Base-by-base conservation (phyloP, 2,113 vertebrate species). In the Rissa tridactyla region DNA sequence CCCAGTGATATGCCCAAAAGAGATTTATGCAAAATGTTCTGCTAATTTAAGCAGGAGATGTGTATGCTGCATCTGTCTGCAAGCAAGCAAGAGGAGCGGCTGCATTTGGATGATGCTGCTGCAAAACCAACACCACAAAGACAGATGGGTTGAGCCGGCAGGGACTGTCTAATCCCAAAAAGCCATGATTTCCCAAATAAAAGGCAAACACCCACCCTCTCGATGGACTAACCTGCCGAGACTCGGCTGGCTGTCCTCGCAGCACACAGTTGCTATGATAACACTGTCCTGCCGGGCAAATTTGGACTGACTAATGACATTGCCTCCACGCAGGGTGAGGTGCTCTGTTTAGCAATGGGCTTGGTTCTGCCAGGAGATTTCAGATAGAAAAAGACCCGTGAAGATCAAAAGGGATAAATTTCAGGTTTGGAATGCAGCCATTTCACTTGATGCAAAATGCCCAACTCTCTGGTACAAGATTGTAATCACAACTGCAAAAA, bases 21-120 rank as follows among this genome's bases (percentile, higher is more conserved):
- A 79, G 44, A 79, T 88, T 86, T 85, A 90, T 95, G 78, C 88
- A 92, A 57, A 93, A 51, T 11, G 20, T 47, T 85, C 46, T 71
- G 64, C 80, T 94, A 42, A 79, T 82, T 47, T 17, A 90, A 79
- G 92, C 88, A 91, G 78, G 44, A 95, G 42, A 47, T 69, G 52
- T 69, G 70, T 11, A 15, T 2, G 23, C 93, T 89, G 83, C 86
- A 93, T 93, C 88, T 96, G 92, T 79, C 92, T 85, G 90, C 88
- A 90, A 96, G 86, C 73, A 72, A 68, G 65, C 69, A 44, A 32
- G 61, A 65, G 51, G 68, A 88, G 72, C n/a, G 86, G 83, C 61
- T 66, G 5, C 73, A 16, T 92, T 94, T 86, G 57, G 73, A 49
- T 52, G 86, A 27, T 75, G 78, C 1, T 80, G 71, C 81, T 93